Percentiles rank a stretch among this genome's conserved stretches.
phyloP scores from a whole-genome alignment of 2,888 invertebrate species.

The Cephus pulcher region DNA sequence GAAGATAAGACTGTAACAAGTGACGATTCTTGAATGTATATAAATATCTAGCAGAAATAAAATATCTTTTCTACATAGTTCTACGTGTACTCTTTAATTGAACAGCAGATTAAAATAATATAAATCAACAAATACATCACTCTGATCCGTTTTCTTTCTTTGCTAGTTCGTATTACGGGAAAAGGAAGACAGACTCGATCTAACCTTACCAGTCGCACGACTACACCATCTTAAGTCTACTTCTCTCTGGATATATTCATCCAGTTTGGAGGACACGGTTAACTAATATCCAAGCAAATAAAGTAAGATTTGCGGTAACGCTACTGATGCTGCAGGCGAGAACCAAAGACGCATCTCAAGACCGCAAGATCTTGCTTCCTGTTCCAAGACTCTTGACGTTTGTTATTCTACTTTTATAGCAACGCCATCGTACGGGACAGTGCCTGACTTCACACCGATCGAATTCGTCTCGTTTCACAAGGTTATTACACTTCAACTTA shows the following conservation, averaged over 20 bases:
- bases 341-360: slow-evolving; percentile 44
- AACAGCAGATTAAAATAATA: not conserved
- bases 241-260: not conserved
- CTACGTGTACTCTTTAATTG: not conserved
- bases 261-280: slow-evolving; percentile 23
- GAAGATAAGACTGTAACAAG: not conserved
- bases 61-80: not conserved
- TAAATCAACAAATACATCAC: not conserved
- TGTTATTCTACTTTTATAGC: not conserved
- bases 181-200: not conserved
- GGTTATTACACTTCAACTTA: not conserved
- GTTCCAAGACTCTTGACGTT: slow-evolving; percentile 39
- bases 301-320: slow-evolving; percentile 42
- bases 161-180: not conserved
- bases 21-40: not conserved
- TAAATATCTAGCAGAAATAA: not conserved
- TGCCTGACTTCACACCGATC: not conserved
- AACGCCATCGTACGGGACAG: not conserved
- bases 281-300: slow-evolving; percentile 47
- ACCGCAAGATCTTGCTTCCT: slow-evolving; percentile 46
- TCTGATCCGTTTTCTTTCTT: not conserved
- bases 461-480: not conserved
- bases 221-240: not conserved
- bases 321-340: slow-evolving; percentile 22
- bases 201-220: not conserved